Evolutionary conservation across 2,888 invertebrate genomes (phyloP).

Genomic region (Corythucha ciliata): DNA sequence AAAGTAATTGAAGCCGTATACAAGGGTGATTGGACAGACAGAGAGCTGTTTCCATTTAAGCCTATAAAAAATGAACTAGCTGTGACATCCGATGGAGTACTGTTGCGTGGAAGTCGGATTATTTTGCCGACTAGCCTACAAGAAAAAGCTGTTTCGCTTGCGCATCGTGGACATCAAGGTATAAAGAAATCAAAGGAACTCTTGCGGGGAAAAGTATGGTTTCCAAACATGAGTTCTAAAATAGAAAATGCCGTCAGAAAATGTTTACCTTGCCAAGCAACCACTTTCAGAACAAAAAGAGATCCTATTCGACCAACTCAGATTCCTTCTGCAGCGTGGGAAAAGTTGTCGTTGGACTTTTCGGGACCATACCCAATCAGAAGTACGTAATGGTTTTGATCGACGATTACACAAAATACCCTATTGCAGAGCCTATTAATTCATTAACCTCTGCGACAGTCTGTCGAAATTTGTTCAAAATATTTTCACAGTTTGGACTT

Average conservation of each 20-base stretch:
- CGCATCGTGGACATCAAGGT: slow-evolving; percentile 7
- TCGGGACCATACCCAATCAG: slow-evolving; percentile 4
- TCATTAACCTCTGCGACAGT: not conserved
- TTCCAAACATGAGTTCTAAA: not conserved
- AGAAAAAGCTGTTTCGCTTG: not conserved
- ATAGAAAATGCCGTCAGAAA: not conserved
- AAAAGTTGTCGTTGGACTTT: slow-evolving; percentile 1
- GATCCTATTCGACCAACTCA: not conserved
- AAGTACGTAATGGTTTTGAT: slow-evolving; percentile 3
- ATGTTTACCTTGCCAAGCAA: not conserved
- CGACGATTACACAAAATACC: slow-evolving; percentile 1
- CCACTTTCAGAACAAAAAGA: not conserved
- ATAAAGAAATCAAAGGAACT: not conserved
- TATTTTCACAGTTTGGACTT: slow-evolving; percentile 1
- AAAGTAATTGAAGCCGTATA: not conserved
- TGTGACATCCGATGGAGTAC: not conserved
- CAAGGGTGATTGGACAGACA: not conserved
- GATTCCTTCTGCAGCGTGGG: not conserved
- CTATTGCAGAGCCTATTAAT: not conserved
- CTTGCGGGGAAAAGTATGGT: not conserved
- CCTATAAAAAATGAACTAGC: not conserved
- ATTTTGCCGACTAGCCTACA: not conserved
- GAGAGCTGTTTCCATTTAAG: not conserved
- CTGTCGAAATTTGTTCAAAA: not conserved
- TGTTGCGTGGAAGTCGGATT: not conserved